Conservation (phyloP, 2,113 vertebrate species). For the Melanerpes aurifrons region DNA sequence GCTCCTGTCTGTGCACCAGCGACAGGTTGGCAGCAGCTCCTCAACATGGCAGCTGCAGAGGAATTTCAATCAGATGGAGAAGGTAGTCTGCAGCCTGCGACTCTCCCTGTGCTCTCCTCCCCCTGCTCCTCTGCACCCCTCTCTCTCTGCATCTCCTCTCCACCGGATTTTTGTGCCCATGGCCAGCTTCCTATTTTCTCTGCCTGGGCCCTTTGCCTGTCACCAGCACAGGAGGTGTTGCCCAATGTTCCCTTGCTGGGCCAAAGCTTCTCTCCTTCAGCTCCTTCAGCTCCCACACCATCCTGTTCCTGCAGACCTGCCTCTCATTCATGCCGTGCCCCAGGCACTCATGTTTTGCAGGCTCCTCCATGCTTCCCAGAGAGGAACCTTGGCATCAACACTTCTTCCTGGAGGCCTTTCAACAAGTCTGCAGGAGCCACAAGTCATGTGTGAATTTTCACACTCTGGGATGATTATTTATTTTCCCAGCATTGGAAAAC, state of each 20-base stretch:
- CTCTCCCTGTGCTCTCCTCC: background rate
- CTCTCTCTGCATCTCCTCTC: background rate
- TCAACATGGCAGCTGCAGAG: background rate
- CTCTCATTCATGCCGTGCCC: rapidly evolving
- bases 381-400: rapidly evolving
- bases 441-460: background rate
- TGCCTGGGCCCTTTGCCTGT: background rate
- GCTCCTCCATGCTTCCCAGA: background rate
- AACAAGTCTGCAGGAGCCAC: background rate
- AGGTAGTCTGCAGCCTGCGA: background rate
- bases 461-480: background rate
- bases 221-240: rapidly evolving
- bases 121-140: background rate
- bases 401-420: background rate
- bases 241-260: rapidly evolving
- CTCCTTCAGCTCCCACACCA: rapidly evolving
- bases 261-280: background rate
- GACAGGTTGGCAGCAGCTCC: constrained; percentile 4
- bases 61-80: background rate
- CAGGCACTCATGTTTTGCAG: rapidly evolving
- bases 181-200: background rate
- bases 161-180: rapidly evolving
- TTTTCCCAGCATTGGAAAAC: background rate
- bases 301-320: background rate
- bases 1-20: background rate